Conservation (phyloP, 2,888 invertebrate genomes). For the Pheosia tremula region DNA sequence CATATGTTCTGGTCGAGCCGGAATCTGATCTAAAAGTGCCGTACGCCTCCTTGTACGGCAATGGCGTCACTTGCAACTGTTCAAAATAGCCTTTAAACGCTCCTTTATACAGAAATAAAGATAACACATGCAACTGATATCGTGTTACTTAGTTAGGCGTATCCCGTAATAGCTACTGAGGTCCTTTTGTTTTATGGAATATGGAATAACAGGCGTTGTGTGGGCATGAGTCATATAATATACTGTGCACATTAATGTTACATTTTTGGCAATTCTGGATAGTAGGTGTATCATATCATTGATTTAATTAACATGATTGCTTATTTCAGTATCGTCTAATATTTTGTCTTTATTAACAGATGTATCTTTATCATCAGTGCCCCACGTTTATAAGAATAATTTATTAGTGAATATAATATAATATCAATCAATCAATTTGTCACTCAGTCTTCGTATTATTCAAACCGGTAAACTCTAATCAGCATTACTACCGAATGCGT, state of each 20-base stretch:
- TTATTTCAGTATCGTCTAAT: not conserved
- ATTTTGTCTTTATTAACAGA: not conserved
- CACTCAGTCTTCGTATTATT: constrained; percentile 9
- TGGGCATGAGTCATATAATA: not conserved
- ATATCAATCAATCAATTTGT: constrained; percentile 13
- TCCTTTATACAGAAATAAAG: constrained; percentile 28
- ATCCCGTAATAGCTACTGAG: constrained; percentile 8
- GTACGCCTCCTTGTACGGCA: constrained; percentile 31
- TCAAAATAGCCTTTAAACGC: constrained; percentile 36
- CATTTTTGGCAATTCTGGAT: not conserved
- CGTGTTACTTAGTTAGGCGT: constrained; percentile 5
- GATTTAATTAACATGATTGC: not conserved
- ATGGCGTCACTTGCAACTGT: constrained; percentile 21
- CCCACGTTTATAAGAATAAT: not conserved
- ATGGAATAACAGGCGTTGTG: constrained; percentile 1
- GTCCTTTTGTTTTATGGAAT: not conserved
- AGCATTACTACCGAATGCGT: constrained; percentile 1
- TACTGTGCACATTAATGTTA: not conserved
- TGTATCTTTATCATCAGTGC: not conserved
- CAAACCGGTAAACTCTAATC: not conserved
- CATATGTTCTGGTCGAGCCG: constrained; percentile 29
- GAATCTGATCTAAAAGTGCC: constrained; percentile 16
- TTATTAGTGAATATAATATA: not conserved
- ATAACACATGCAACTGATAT: constrained; percentile 22
- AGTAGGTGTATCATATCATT: not conserved